A percentile compares a stretch with the other conserved stretches of the same genome.
phyloP scores from a whole-genome alignment of 2,113 vertebrate genomes.

The Piaya cayana region DNA sequence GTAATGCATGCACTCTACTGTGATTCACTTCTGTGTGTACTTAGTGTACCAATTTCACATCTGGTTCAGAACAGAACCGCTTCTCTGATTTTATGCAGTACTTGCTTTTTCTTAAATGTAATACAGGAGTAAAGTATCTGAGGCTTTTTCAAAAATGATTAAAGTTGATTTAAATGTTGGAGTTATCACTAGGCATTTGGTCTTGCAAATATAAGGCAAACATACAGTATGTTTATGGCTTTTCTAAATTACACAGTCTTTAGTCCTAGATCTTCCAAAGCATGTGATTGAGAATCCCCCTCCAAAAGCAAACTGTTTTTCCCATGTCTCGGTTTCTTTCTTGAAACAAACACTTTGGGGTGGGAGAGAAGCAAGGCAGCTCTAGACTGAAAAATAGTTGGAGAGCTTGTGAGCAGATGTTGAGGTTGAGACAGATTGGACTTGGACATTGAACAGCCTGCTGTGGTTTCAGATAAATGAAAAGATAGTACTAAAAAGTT shows the following conservation, averaged over 20 bases:
- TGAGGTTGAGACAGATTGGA: neutral
- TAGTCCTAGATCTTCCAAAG: neutral
- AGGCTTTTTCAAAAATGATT: neutral
- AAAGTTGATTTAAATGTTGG: neutral
- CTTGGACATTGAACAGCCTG: neutral
- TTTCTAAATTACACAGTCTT: neutral
- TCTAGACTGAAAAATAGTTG: neutral
- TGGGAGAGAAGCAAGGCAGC: neutral
- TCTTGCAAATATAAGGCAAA: neutral
- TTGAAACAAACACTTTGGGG: neutral
- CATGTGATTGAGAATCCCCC: neutral
- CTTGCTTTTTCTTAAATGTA: neutral
- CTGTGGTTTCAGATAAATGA: neutral
- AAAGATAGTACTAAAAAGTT: neutral
- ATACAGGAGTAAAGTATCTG: neutral
- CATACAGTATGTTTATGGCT: neutral
- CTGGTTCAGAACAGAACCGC: neutral
- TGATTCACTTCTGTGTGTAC: conserved; percentile 10
- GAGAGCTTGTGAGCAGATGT: neutral
- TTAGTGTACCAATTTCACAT: neutral
- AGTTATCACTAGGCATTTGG: neutral
- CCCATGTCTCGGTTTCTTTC: neutral
- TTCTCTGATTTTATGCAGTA: neutral
- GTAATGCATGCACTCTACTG: neutral
- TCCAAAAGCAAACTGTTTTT: neutral